Evolutionary conservation across 92 coral and sea anemone species (phyloP), one percentile per base, ranked within the genome.

Genomic region (Bergia sp.): DNA sequence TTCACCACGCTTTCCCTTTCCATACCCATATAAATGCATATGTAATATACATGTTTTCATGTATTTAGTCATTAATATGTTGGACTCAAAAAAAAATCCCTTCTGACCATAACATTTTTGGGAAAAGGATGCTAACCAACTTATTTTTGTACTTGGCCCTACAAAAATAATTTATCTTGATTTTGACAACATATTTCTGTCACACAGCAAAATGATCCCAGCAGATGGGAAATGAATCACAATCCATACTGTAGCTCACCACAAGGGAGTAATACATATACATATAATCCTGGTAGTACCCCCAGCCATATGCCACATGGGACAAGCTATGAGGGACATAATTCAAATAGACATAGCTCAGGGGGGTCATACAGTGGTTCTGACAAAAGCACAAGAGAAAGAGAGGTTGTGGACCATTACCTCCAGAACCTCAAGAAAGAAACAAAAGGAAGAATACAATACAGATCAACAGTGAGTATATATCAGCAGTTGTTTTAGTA

Each of bases 351-450:
- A 8, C 53, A 41, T 37, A 39, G 79, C 79, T 40, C 79, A 9
- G 73, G 72, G 7, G 55, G 57, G 86, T 82, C 86, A 82, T 0
- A 8, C 5, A 44, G 76, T 65, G 55, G 67, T 36, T 53, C 86
- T 2, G 47, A 64, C 16, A 82, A 61, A 82, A 61, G 75, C 53
- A 65, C 42, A 37, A 82, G 76, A 58, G 86, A 65, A 65, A 42
- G 86, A 82, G 86, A 82, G 66, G 57, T 82, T 65, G 73, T 82
- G 75, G 76, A 82, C 21, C 86, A 69, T 21, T 82, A 82, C 50
- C 73, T 82, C 37, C 86, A 66, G 21, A 82, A 65, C 75, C 86
- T 66, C 38, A 82, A 65, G 76, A 82, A 65, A 41, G 57, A 82
- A 65, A 82, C 86, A 64, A 82, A 82, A 71, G 86, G 73, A 21